These are phyloP conservation scores for Macroglossus sobrinus DNA, from an alignment of 2,113 vertebrate genomes.

Conservation along the genomic window DNA sequence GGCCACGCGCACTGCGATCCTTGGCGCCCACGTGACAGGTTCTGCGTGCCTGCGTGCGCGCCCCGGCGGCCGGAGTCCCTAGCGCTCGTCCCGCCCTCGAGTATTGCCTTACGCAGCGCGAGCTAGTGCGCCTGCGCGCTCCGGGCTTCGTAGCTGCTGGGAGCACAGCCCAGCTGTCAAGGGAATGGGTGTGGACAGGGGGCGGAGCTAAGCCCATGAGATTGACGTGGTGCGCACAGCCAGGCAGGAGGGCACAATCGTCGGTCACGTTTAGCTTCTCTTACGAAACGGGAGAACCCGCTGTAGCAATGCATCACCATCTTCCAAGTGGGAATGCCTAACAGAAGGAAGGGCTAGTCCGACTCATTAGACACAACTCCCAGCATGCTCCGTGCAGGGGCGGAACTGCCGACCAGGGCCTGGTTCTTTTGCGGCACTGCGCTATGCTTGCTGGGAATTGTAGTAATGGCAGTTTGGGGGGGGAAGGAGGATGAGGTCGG, in stretches of 20 bases:
- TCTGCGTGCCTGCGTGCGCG: slow-evolving; percentile 54
- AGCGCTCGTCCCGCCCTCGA: background rate
- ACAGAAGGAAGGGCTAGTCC: background rate
- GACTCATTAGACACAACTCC: background rate
- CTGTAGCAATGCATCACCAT: background rate
- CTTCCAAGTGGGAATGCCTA: background rate
- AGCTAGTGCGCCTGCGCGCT: slow-evolving; percentile 9
- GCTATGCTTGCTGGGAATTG: slow-evolving; percentile 64
- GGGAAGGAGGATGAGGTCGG: background rate
- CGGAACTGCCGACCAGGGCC: background rate
- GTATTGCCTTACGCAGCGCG: background rate
- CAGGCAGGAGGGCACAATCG: background rate
- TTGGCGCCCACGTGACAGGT: slow-evolving; percentile 62
- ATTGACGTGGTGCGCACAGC: background rate
- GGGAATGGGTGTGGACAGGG: background rate
- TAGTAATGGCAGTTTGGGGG: slow-evolving; percentile 25
- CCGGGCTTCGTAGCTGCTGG: fast-evolving
- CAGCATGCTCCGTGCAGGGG: background rate
- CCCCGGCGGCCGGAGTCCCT: background rate
- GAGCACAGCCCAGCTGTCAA: background rate
- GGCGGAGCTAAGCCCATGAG: background rate
- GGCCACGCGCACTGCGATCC: slow-evolving; percentile 73
- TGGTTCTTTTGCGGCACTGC: fast-evolving
- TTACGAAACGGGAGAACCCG: background rate
- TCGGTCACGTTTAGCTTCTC: background rate